A percentile compares a stretch with the other conserved stretches of the same genome.
Conservation (phyloP, 2,113 vertebrate species). For the Castor canadensis region DNA sequence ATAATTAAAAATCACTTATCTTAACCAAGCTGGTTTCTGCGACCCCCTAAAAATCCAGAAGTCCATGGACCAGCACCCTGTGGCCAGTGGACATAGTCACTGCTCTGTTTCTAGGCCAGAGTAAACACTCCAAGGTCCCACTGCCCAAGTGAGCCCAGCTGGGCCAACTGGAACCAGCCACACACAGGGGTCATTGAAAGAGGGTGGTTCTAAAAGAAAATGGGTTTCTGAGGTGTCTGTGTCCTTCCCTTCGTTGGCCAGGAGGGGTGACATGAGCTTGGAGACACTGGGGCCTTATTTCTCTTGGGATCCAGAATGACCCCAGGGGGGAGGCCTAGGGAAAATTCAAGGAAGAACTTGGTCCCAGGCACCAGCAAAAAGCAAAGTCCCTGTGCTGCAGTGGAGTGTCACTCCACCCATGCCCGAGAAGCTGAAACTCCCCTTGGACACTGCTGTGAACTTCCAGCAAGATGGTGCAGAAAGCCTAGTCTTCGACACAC, state of each 20-base stretch:
- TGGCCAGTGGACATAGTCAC: neutral
- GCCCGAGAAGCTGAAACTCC: neutral
- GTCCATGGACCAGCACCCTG: neutral
- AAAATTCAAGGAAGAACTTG: neutral
- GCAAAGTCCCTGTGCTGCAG: neutral
- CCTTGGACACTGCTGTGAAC: neutral
- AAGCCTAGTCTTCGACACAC: neutral
- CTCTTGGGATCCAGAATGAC: too few relatives aligned
- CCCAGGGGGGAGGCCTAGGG: neutral
- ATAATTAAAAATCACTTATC: neutral
- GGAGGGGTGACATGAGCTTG: neutral
- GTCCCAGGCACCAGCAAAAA: neutral
- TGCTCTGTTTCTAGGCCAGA: neutral
- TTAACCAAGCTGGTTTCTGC: neutral
- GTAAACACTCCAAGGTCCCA: neutral
- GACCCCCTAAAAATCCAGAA: neutral
- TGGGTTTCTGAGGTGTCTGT: neutral
- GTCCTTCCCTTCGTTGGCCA: neutral
- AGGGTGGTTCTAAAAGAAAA: neutral
- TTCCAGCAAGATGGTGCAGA: neutral
- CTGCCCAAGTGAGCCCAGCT: fast-evolving
- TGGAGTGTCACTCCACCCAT: too few relatives aligned
- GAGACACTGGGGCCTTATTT: neutral
- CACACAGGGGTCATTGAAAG: fast-evolving
- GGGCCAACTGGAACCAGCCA: too few relatives aligned